Evolutionary conservation across 2,113 vertebrate genomes (phyloP).

Genomic region (Phainopepla nitens): DNA sequence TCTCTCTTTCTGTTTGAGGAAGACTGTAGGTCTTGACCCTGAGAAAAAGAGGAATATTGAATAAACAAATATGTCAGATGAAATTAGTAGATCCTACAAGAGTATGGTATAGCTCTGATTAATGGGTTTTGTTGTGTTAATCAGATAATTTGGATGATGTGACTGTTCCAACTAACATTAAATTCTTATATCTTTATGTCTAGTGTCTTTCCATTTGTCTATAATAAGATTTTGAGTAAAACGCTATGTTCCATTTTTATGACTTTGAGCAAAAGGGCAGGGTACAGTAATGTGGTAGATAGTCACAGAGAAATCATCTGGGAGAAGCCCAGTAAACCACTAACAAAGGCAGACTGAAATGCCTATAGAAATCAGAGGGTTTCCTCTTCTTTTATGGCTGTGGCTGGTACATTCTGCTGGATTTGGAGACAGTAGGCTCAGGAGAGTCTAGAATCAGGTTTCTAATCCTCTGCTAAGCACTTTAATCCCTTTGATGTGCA

Average conservation of each 20-base stretch:
- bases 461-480: slow-evolving; percentile 13
- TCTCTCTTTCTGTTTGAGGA: background rate
- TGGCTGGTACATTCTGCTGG: background rate
- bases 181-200: background rate
- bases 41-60: background rate
- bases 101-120: background rate
- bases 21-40: background rate
- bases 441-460: background rate
- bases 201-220: background rate
- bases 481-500: slow-evolving; percentile 46
- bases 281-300: background rate
- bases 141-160: background rate
- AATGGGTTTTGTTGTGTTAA: background rate
- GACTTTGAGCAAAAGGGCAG: background rate
- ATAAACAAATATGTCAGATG: background rate
- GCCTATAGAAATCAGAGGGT: background rate
- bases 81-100: background rate
- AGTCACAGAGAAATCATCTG: background rate
- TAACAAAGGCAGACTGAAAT: background rate
- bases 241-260: background rate
- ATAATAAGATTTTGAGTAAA: background rate
- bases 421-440: background rate
- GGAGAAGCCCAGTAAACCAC: background rate
- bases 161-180: background rate
- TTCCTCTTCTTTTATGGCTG: background rate